Evolutionary conservation across 1,140 invertebrate species (phyloP), one percentile per base, ranked within the genome.

Genomic region (Lutraria rhynchaena): DNA sequence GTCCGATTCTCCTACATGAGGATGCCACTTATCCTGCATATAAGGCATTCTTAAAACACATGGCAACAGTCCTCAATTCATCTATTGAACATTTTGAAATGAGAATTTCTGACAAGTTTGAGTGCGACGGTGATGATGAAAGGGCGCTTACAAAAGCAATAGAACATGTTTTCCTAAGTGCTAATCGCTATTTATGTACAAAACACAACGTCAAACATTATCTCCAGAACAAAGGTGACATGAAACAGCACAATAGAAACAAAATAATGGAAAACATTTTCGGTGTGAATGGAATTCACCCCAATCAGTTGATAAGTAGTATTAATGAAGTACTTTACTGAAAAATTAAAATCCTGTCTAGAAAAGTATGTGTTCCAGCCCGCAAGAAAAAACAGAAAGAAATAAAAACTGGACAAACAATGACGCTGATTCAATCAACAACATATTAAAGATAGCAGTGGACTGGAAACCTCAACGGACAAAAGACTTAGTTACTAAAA

Each of bases 351-450:
- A 53, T 29, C 49, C 17, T 22, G 29, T 33, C 29, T 53, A 35
- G 1, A 53, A 0, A 53, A 33, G 1, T 53, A 35, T 27, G 46
- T 70, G 7, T 53, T 70, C 24, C 1, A 70, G 22, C 67, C 67
- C 3, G 53, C 35, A 17, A 15, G 49, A 13, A 70, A 51, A 24
- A n/a, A 31, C n/a, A n/a, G 27, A 51, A 22, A 24, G 15, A 3
- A 19, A 58, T 24, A 33, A 51, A 44, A 74, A 74, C 19, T 74
- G 70, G 70, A 74, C 70, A 41, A 74, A 74, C 22, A 57, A 57
- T 29, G 41, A 74, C 27, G 70, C 51, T 13, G 70, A 70, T 31
- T 74, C 70, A 0, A 74, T 74, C 19, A 74, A 58, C 33, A 57
- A 60, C 33, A 41, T 74, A 13, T 44, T 57, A 15, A 58, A 58